These are phyloP conservation scores for Musca vetustissima DNA, from an alignment of 1,140 invertebrate genomes.

Conservation along the genomic window DNA sequence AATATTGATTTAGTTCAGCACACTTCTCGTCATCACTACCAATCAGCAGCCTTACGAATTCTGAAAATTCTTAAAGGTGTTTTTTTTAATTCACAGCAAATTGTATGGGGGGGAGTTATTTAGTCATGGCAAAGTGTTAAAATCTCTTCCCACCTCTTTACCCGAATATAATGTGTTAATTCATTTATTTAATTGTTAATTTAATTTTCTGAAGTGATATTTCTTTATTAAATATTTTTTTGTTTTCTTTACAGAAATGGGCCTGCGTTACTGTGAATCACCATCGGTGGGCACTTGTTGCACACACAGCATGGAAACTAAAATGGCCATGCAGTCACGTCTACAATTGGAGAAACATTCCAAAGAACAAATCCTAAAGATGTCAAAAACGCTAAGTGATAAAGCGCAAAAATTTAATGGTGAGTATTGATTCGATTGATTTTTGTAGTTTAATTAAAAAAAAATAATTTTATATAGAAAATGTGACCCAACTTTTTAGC, in stretches of 20 bases:
- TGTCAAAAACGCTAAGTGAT: constrained; percentile 55
- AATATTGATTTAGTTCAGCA: neutral
- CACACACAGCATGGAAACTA: constrained; percentile 52
- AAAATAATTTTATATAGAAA: too few species aligned
- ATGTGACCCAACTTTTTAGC: too few species aligned
- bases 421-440: too few species aligned
- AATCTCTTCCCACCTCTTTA: too few species aligned
- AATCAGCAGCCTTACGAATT: neutral
- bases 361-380: constrained; percentile 55
- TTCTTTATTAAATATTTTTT: constrained; percentile 22
- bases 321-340: constrained; percentile 51
- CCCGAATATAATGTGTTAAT: too few species aligned
- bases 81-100: too few species aligned
- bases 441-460: too few species aligned
- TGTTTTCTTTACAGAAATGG: constrained; percentile 40
- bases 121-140: too few species aligned
- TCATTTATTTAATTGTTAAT: too few species aligned
- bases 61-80: too few species aligned
- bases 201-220: neutral
- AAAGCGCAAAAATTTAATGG: constrained; percentile 60
- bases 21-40: neutral
- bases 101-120: too few species aligned
- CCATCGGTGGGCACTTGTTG: constrained; percentile 52
- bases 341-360: constrained; percentile 48
- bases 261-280: constrained; percentile 51